Conservation (phyloP, 2,113 vertebrate species). For the Thunnus maccoyii region DNA sequence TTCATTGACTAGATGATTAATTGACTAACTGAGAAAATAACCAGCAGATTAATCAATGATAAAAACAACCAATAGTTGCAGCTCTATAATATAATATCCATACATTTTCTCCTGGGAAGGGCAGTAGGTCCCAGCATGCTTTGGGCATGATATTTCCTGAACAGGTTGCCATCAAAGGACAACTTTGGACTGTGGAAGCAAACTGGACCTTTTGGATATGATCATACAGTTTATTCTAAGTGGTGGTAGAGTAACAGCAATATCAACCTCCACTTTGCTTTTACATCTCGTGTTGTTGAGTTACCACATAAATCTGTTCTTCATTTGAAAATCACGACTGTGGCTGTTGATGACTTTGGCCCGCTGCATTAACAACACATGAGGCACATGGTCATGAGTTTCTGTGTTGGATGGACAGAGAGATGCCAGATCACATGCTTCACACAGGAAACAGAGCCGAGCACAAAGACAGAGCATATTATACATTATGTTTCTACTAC, state of each 20-base stretch:
- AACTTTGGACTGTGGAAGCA: background rate
- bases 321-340: background rate
- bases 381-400: constrained; percentile 38
- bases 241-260: background rate
- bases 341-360: background rate
- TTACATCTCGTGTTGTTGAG: too few species aligned
- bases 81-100: too few species aligned
- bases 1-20: too few species aligned
- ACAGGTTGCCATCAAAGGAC: background rate
- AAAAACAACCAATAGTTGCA: too few species aligned
- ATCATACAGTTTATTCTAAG: too few species aligned
- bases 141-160: background rate
- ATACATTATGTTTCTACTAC: constrained; percentile 20
- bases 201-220: background rate
- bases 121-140: too few species aligned
- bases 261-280: too few species aligned
- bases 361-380: background rate
- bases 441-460: constrained; percentile 37
- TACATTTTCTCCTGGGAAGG: too few species aligned
- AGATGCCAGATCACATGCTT: constrained; percentile 53
- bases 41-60: too few species aligned
- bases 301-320: background rate
- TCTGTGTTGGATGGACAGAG: background rate
- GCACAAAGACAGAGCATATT: background rate
- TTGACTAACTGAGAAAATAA: too few species aligned